These are phyloP conservation scores for Brachionus paranguensis DNA, from an alignment of 1,140 invertebrate species.

Conservation along the genomic window DNA sequence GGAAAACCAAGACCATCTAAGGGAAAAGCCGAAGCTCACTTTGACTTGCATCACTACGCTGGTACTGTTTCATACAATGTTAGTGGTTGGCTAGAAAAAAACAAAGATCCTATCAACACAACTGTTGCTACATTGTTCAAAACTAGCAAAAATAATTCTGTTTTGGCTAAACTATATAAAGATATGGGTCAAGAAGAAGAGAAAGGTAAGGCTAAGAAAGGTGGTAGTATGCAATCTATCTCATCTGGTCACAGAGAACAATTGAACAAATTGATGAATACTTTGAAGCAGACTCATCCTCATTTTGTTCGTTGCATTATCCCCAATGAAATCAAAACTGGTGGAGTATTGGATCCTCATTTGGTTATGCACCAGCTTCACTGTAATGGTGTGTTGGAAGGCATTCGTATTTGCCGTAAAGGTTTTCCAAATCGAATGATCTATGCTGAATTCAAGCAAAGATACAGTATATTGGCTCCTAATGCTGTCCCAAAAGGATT, in stretches of 20 bases:
- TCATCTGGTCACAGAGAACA: constrained; percentile 84
- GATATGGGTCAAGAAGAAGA: constrained; percentile 37
- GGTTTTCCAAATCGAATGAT: constrained; percentile 99
- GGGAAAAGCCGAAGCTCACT: constrained; percentile 86
- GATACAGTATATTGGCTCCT: constrained; percentile 96
- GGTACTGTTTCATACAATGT: constrained; percentile 73
- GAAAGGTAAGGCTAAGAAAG: constrained; percentile 74
- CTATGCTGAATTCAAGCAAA: constrained; percentile 99
- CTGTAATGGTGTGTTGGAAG: constrained; percentile 99
- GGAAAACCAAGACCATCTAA: constrained; percentile 93
- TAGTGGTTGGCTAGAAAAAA: constrained; percentile 97
- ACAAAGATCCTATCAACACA: constrained; percentile 99
- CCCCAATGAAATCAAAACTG: constrained; percentile 94
- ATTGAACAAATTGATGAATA: constrained; percentile 93
- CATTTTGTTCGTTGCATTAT: constrained; percentile 99
- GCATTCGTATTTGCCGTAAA: constrained; percentile 99
- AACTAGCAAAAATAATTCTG: not conserved
- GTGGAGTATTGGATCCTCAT: constrained; percentile 93
- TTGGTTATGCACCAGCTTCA: constrained; percentile 95
- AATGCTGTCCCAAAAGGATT: constrained; percentile 69
- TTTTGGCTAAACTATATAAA: not conserved
- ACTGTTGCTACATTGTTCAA: constrained; percentile 64
- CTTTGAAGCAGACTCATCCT: constrained; percentile 87
- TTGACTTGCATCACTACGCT: constrained; percentile 97
- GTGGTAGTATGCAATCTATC: constrained; percentile 89